phyloP scores from a whole-genome alignment of 2,113 vertebrate genomes.

The Mellivora capensis region DNA sequence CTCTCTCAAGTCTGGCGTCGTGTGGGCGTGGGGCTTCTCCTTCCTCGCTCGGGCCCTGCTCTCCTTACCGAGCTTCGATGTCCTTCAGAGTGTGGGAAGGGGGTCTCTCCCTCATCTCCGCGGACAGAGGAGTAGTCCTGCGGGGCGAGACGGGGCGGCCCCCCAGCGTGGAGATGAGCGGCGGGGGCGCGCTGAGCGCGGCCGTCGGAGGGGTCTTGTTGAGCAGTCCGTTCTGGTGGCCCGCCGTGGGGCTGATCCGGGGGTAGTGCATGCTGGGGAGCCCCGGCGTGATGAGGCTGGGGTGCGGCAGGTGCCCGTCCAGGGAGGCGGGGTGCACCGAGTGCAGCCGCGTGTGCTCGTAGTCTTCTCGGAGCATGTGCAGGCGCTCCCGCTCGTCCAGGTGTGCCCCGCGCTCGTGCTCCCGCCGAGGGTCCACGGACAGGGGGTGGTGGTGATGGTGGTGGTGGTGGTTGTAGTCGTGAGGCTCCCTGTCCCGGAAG shows the following conservation, averaged over 20 bases:
- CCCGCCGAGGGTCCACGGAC: conserved; percentile 90
- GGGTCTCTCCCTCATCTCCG: conserved; percentile 94
- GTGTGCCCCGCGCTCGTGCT: conserved; percentile 89
- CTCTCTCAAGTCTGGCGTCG: conserved; percentile 18
- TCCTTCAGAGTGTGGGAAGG: conserved; percentile 95
- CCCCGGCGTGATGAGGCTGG: conserved; percentile 89
- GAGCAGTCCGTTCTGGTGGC: conserved; percentile 93
- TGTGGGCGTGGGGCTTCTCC: not conserved
- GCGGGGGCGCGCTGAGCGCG: conserved; percentile 95
- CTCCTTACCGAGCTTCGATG: conserved; percentile 94
- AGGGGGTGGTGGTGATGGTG: conserved; percentile 86
- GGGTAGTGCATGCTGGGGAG: conserved; percentile 98
- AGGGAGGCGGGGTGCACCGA: conserved; percentile 90
- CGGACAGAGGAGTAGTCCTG: conserved; percentile 94
- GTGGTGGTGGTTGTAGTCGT: conserved; percentile 92
- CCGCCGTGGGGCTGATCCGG: conserved; percentile 90
- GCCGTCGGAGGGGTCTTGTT: conserved; percentile 96
- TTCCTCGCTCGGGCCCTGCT: conserved; percentile 9
- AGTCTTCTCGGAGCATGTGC: conserved; percentile 95
- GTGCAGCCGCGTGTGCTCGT: conserved; percentile 92
- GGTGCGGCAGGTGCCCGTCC: conserved; percentile 93
- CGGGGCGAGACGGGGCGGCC: conserved; percentile 91
- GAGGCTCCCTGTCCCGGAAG: conserved; percentile 94
- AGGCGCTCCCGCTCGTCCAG: conserved; percentile 93
- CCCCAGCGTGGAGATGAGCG: conserved; percentile 94